Percentiles rank a stretch among this genome's conserved stretches.
Evolutionary conservation across 2,797 vertebrate species (phyloP).

Genomic region (Lateolabrax maculatus): DNA sequence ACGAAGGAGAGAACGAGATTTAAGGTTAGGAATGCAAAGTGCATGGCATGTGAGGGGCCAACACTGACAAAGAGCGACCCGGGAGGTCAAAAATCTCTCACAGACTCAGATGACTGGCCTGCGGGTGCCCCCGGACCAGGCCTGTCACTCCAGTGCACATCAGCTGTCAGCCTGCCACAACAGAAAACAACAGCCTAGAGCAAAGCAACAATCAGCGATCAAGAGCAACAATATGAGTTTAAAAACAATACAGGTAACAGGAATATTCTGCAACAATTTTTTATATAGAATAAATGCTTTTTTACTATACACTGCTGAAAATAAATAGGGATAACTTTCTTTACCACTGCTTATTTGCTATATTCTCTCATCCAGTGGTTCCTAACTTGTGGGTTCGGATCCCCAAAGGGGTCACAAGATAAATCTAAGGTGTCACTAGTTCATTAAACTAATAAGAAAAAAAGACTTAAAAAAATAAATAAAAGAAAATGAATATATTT

Average conservation of each 20-base stretch:
- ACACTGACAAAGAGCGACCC: conserved; percentile 31
- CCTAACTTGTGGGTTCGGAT: too few species aligned
- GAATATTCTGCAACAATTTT: neutral
- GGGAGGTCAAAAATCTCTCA: conserved; percentile 31
- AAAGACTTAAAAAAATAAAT: too few species aligned
- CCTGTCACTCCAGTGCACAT: conserved; percentile 44
- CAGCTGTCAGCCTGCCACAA: conserved; percentile 43
- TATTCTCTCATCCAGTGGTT: too few species aligned
- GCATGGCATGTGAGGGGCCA: neutral
- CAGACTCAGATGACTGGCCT: conserved; percentile 46
- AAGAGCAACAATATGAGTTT: neutral
- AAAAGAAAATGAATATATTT: too few species aligned
- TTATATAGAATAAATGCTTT: neutral
- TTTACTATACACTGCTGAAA: neutral
- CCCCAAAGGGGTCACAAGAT: too few species aligned
- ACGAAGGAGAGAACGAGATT: neutral
- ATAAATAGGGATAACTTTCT: too few species aligned
- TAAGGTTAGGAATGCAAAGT: conserved; percentile 30
- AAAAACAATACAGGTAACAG: neutral
- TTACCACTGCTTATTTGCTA: too few species aligned
- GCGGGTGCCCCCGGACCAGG: conserved; percentile 37
- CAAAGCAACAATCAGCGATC: too few species aligned
- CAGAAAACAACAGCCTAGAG: conserved; percentile 13
- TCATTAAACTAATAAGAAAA: too few species aligned
- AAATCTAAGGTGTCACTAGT: too few species aligned